Evolutionary conservation across 2,797 vertebrate species (phyloP), one percentile per base, ranked within the genome.

Genomic region (Microcaecilia unicolor): DNA sequence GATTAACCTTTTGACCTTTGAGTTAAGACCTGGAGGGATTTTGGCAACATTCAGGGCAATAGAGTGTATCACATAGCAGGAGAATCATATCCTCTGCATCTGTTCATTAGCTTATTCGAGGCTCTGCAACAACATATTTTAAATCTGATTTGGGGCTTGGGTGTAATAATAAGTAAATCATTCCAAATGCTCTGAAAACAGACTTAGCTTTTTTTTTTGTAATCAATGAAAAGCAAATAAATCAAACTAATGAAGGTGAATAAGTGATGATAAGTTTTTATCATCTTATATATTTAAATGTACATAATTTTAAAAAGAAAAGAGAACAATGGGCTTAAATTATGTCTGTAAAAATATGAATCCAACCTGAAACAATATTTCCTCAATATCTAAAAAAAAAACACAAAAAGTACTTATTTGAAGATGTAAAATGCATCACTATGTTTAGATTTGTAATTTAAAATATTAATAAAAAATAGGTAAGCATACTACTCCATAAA

Each of bases 91-190:
- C 39, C 23, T 35, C 23, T 22, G 35, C 62, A 73, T 51, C 66
- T 69, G 58, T 57, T 75, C 31, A 9, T 51, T 19, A 13, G 53
- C 54, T 60, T 45, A 55, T 53, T 60, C 25, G 38, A 48, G 55
- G 57, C 55, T 55, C 34, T 41, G 35, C 49, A 61, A 55, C 24
- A 61, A 63, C 52, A 47, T 45, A 52, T 19, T 52, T 64, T 50
- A 72, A 75, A 81, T 74, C 34, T 61, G 61, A 76, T 80, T 78
- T 67, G 44, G 43, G 50, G 22, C 31, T 39, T 60, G 44, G 48
- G 45, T 31, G 58, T 54, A 51, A 22, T 57, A 72, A 58, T 66
- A 81, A 87, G 73, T 65, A 71, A 71, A 81, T 76, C 55, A 75
- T 56, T 61, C 51, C 63, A 33, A 60, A 26, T 42, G 32, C 42